These are phyloP conservation scores for Diarsia rubi DNA, from an alignment of 2,888 invertebrate genomes.

Conservation along the genomic window DNA sequence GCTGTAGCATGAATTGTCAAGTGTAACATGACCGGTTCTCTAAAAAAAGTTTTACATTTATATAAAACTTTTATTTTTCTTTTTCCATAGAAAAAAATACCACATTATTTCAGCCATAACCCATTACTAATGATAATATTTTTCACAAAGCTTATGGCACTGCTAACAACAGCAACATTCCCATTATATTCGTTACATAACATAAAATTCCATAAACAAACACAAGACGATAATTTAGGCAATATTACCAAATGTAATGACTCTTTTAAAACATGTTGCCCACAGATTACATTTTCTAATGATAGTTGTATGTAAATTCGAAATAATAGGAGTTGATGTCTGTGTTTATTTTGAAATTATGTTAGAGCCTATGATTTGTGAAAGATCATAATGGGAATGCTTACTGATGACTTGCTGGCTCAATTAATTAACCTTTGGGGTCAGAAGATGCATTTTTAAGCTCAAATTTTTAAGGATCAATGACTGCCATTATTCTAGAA, in stretches of 20 bases:
- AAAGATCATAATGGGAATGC: background rate
- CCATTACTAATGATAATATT: conserved; percentile 6
- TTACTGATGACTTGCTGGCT: background rate
- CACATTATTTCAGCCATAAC: conserved; percentile 10
- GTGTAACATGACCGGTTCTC: too few species aligned
- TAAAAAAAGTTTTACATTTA: background rate
- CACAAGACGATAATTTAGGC: conserved; percentile 52
- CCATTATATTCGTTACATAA: conserved; percentile 49
- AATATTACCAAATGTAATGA: conserved; percentile 58
- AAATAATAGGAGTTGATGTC: conserved; percentile 19
- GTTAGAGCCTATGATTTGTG: background rate
- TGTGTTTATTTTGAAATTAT: conserved; percentile 16
- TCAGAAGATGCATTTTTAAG: background rate
- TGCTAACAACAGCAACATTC: conserved; percentile 16
- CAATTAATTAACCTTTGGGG: background rate
- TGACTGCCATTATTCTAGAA: background rate
- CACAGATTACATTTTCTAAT: conserved; percentile 48
- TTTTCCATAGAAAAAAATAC: conserved; percentile 8
- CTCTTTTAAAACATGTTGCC: conserved; percentile 29
- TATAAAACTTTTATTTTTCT: too few species aligned
- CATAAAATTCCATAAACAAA: conserved; percentile 40
- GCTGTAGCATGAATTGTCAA: background rate
- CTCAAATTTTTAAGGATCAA: background rate
- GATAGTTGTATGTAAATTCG: conserved; percentile 40
- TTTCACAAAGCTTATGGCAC: conserved; percentile 1